Evolutionary conservation across 1,140 invertebrate species (phyloP), one percentile per base, ranked within the genome.

Genomic region (Oryzaephilus surinamensis): DNA sequence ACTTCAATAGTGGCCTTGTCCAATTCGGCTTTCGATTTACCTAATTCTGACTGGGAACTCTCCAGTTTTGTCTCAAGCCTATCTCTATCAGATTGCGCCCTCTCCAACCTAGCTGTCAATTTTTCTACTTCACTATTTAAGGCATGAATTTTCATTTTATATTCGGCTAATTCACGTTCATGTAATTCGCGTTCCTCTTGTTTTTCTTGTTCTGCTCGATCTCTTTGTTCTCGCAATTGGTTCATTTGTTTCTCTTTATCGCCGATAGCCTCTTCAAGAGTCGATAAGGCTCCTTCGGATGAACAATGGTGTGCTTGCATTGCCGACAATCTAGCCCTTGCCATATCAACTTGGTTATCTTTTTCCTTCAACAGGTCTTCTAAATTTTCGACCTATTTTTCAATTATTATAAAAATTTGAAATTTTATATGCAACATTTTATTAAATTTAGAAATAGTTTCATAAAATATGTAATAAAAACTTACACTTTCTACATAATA

Each of bases 241-340:
- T 79, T 74, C 68, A 96, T 94, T 70, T 96, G 91, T 62, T 93
- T 93, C 57, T 97, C 93, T 67, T 97, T 97, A 58, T 98, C 94
- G 19, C 81, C 80, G 41, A 98, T 89, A 2, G 90, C 88, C 69
- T 97, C 93, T 67, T 98, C 93, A 12, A 97, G 70, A 49, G 83
- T 89, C 24, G 84, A 86, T 20, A 97, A 67, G 6, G 90, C 89
- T 30, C 89, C 89, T 67, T 93, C 89, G 26, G 84, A 90, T 40
- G 81, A 88, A 62, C 87, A 91, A 59, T 92, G 87, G 55, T 93
- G 87, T 5, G 86, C 85, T 71, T 93, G 89, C 77, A 93, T 89
- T 23, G 85, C 81, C 10, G 84, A 83, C 6, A 94, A 62, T 37
- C 92, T 76, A 10, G 88, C 84, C 46, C 91, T 73, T 0, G 92